phyloP scores from a whole-genome alignment of 2,888 invertebrate genomes.

The Machimus rusticus region DNA sequence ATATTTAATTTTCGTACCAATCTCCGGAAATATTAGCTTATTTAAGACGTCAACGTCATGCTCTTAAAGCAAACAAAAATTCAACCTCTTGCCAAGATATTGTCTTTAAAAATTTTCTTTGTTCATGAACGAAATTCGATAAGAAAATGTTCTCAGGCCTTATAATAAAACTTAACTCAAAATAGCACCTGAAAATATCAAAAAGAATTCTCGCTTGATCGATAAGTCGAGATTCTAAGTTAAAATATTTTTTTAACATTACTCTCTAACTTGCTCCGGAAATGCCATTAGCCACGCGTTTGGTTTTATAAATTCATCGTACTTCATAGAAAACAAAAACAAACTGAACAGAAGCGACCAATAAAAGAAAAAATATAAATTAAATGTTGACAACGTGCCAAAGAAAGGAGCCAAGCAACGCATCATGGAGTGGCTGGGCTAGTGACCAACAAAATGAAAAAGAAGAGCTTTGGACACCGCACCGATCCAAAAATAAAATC shows the following conservation, averaged over 20 bases:
- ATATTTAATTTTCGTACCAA: neutral
- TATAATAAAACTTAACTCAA: neutral
- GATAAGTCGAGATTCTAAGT: neutral
- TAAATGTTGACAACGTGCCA: conserved; percentile 12
- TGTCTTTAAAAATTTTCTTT: neutral
- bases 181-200: neutral
- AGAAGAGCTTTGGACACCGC: neutral
- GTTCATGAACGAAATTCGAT: neutral
- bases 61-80: neutral
- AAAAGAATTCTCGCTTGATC: neutral
- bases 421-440: neutral
- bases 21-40: neutral
- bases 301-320: neutral
- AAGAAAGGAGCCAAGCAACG: neutral
- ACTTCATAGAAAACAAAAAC: neutral
- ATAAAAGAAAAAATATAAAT: neutral
- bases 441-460: neutral
- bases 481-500: conserved; percentile 25
- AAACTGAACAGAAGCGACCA: neutral
- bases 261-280: conserved; percentile 18
- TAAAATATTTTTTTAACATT: neutral
- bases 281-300: conserved; percentile 27
- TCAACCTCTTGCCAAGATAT: neutral
- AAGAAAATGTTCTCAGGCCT: neutral
- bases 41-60: neutral